These are phyloP conservation scores for Drosophila nr. perissopoda DNA, from an alignment of 2,888 invertebrate genomes.

Conservation along the genomic window DNA sequence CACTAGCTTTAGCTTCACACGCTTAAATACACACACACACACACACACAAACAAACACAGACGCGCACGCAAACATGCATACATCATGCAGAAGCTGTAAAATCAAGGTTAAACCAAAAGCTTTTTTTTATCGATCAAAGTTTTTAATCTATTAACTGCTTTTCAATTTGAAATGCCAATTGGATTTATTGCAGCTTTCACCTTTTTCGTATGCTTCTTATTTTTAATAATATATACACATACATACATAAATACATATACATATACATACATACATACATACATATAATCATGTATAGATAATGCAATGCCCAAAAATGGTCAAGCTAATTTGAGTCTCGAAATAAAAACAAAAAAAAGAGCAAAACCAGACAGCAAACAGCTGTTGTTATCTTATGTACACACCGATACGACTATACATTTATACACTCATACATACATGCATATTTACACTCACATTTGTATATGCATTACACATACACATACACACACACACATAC, in stretches of 20 bases:
- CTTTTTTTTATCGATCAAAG: slow-evolving; percentile 9
- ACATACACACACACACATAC: background rate
- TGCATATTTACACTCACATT: slow-evolving; percentile 3
- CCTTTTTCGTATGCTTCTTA: background rate
- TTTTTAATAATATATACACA: background rate
- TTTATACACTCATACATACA: background rate
- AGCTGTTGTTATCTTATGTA: slow-evolving; percentile 53
- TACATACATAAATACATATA: background rate
- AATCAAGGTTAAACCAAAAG: slow-evolving; percentile 34
- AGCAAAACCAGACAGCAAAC: slow-evolving; percentile 42
- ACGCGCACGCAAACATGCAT: background rate
- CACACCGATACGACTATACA: background rate
- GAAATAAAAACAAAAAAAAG: slow-evolving; percentile 36
- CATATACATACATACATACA: background rate
- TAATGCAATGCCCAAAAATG: slow-evolving; percentile 53
- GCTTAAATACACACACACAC: background rate
- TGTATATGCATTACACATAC: background rate
- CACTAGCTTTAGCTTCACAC: slow-evolving; percentile 11
- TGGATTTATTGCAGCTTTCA: slow-evolving; percentile 28
- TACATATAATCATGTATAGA: slow-evolving; percentile 1
- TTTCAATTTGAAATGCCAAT: slow-evolving; percentile 15
- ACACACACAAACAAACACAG: background rate
- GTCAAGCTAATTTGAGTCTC: slow-evolving; percentile 31
- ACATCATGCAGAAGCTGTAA: slow-evolving; percentile 5
- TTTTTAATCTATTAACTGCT: background rate